These are phyloP conservation scores for Malthinus flaveolus DNA, from an alignment of 2,888 invertebrate genomes.

Conservation along the genomic window DNA sequence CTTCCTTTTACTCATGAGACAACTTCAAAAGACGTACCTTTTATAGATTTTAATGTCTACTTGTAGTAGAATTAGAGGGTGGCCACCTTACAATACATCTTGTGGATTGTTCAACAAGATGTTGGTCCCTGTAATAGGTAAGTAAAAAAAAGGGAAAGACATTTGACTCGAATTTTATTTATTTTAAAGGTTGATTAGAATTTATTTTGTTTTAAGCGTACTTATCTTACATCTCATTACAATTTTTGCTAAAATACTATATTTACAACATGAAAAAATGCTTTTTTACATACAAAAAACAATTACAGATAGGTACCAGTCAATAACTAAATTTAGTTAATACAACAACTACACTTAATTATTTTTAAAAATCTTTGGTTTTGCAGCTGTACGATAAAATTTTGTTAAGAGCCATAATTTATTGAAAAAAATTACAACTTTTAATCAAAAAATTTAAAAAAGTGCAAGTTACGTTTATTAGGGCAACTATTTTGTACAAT, in stretches of 20 bases:
- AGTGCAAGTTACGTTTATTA: constrained; percentile 50
- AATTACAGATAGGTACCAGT: constrained; percentile 19
- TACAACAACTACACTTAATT: constrained; percentile 26
- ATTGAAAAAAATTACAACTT: constrained; percentile 34
- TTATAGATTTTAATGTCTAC: no score
- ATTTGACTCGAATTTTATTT: background rate
- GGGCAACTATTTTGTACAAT: constrained; percentile 38
- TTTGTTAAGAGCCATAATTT: constrained; percentile 47
- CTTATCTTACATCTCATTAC: background rate
- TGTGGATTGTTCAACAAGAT: no score
- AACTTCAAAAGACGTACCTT: no score
- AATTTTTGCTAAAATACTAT: background rate
- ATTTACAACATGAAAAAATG: background rate
- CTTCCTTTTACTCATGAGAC: no score
- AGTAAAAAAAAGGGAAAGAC: no score
- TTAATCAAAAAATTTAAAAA: constrained; percentile 45
- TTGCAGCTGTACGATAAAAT: constrained; percentile 53
- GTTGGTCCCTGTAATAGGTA: no score
- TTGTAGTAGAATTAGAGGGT: no score
- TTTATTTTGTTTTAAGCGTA: constrained; percentile 5
- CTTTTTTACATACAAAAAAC: background rate
- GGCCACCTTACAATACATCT: no score
- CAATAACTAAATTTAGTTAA: constrained; percentile 28
- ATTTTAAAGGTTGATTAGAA: no score
- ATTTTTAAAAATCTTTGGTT: constrained; percentile 50